A percentile compares a stretch with the other conserved stretches of the same genome.
phyloP scores from a whole-genome alignment of 2,797 vertebrate species.

The Spondyliosoma cantharus region DNA sequence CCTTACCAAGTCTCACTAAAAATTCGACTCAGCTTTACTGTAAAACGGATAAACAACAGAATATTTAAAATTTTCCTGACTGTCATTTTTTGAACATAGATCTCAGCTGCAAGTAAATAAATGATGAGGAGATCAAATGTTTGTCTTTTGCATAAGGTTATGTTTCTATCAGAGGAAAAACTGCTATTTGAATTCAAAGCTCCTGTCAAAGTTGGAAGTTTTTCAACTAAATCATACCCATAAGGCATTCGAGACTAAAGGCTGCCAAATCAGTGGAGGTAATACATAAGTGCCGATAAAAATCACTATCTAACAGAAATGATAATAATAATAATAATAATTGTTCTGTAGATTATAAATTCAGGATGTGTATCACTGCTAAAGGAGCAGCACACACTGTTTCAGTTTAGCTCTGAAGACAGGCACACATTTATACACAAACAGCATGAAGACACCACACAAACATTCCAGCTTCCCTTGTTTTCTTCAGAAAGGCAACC shows the following conservation, averaged over 20 bases:
- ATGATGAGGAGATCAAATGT: not conserved
- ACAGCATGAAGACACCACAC: constrained; percentile 17
- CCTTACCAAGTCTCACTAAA: constrained; percentile 2
- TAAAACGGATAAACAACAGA: not conserved
- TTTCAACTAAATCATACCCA: constrained; percentile 2
- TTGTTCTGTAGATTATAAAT: constrained; percentile 9
- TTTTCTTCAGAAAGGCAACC: constrained; percentile 44
- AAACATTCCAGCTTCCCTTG: constrained; percentile 38
- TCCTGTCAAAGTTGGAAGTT: not conserved
- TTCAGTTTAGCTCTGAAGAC: constrained; percentile 19
- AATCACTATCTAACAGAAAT: not conserved
- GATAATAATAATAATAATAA: not conserved
- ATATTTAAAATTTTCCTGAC: constrained; percentile 1
- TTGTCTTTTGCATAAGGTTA: not conserved
- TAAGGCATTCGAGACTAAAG: not conserved
- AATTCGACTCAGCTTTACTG: not conserved
- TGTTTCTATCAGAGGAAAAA: constrained; percentile 6
- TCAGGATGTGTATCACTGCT: constrained; percentile 1
- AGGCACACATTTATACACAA: constrained; percentile 4
- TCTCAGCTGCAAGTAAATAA: constrained; percentile 2
- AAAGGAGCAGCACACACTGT: not conserved
- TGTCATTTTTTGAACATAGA: not conserved
- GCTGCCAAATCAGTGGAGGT: not conserved
- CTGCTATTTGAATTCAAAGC: constrained; percentile 25
- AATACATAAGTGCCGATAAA: not conserved